Evolutionary conservation across 2,888 invertebrate genomes (phyloP), one percentile per base, ranked within the genome.

Genomic region (Cephus pygmeus): DNA sequence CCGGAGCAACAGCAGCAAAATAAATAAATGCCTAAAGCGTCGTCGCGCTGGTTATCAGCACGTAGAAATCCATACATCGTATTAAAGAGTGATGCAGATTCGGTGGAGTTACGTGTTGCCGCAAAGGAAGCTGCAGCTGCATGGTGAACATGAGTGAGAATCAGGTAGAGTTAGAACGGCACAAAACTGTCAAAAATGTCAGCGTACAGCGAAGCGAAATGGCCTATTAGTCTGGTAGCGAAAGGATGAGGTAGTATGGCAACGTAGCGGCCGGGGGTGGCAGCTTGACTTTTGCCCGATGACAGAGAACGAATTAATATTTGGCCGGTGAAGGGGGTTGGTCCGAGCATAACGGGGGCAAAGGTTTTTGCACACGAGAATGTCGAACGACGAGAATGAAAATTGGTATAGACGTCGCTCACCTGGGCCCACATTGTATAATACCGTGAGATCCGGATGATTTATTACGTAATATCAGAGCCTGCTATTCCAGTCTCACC

Each of bases 391-490:
- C 80, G 75, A 77, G 83, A 85, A 85, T 86, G 87, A 85, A 88
- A 88, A 87, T 88, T 86, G 84, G 82, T 83, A 85, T 85, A 85
- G 85, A 86, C 85, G 87, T 86, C 87, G 84, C 79, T 86, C 86
- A 85, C 84, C 84, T 83, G 85, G 84, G 82, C 86, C 85, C 85
- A 86, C 87, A 87, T 88, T 88, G 86, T 87, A 88, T 85, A 85
- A 86, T 84, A 85, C 80, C 83, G 84, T 81, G 82, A 84, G 83
- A 84, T 83, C 81, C 80, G 79, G 86, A 86, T 89, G 88, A 90
- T 90, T 90, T 90, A 89, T 90, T 87, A 87, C 85, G 87, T 88
- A 88, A 89, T 89, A 90, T 90, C 86, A 82, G 76, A 73, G 75
- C 79, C 78, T 77, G 80, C 80, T 76, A 76, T 82, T 79, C 31